Evolutionary conservation across 2,888 invertebrate genomes (phyloP), one percentile per base, ranked within the genome.

Genomic region (Plutella xylostella): DNA sequence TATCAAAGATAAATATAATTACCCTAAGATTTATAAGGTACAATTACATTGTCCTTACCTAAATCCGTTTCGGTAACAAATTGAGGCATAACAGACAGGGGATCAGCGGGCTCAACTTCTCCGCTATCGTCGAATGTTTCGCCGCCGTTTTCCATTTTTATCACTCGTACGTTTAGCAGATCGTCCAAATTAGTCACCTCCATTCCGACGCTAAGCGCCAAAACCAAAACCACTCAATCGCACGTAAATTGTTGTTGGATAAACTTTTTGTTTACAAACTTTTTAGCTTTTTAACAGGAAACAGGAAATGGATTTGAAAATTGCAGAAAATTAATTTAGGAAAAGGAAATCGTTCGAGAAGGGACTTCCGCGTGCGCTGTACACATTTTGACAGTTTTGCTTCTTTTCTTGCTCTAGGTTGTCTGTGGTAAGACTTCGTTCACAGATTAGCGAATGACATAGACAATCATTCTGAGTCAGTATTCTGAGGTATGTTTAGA

Each of bases 61-160:
- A 85, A 62, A 55, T 85, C 85, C 1, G 74, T 67, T 48, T 85
- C 86, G 0, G 76, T 72, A 4, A 83, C 85, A 48, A 83, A 85
- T 46, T 84, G 80, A 2, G 77, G 74, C 25, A 84, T 72, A n/a
- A 79, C 67, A 7, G 79, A 66, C 35, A 78, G 45, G 4, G 74
- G 62, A 55, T 79, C 78, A 0, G 68, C 53, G 2, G 62, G 51
- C 48, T 74, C 80, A 1, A 64, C 60, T 31, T 51, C 52, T 22
- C 50, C 69, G 19, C 55, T 65, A 47, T 72, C 72, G 21, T 67
- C 71, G 53, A 72, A 82, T 25, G 48, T 59, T 50, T 58, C 62
- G 43, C 75, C 78, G 11, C 54, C 58, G 41, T 61, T 70, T 62
- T 83, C 83, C 79, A 83, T 79, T 68, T 83, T 83, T 49, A 83